Percentiles rank a stretch among this genome's conserved stretches.
Evolutionary conservation across 2,888 invertebrate species (phyloP).

Genomic region (Volucella bombylans): DNA sequence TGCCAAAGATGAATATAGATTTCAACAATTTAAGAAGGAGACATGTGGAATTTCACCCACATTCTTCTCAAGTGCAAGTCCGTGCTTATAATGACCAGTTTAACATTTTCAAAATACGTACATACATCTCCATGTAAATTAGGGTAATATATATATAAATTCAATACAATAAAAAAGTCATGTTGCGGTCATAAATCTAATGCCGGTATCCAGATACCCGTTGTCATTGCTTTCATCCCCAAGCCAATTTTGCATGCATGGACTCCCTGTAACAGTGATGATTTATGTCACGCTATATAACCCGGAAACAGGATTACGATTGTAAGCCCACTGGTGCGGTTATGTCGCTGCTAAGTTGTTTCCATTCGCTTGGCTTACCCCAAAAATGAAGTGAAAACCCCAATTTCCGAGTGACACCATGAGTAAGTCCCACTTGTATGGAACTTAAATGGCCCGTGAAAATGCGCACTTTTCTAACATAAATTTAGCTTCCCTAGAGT

Average conservation of each 20-base stretch:
- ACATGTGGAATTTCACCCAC: no score
- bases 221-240: slow-evolving; percentile 11
- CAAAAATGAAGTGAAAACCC: no score
- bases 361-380: neutral
- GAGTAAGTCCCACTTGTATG: no score
- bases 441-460: slow-evolving; percentile 14
- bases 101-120: no score
- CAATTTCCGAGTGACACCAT: no score
- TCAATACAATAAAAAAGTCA: slow-evolving; percentile 4
- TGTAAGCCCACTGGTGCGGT: neutral
- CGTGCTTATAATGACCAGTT: no score
- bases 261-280: slow-evolving; percentile 8
- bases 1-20: no score
- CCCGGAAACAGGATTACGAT: slow-evolving; percentile 14
- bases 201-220: slow-evolving; percentile 10
- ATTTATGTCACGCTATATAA: slow-evolving; percentile 11
- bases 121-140: no score
- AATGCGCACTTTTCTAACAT: neutral
- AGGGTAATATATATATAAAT: no score
- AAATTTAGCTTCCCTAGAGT: slow-evolving; percentile 7
- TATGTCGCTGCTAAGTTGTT: slow-evolving; percentile 4
- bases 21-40: no score
- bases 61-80: no score
- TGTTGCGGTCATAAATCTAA: slow-evolving; percentile 34
- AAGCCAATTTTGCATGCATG: neutral